Base-by-base conservation (phyloP, 2,888 invertebrate genomes). In the Belgica antarctica region DNA sequence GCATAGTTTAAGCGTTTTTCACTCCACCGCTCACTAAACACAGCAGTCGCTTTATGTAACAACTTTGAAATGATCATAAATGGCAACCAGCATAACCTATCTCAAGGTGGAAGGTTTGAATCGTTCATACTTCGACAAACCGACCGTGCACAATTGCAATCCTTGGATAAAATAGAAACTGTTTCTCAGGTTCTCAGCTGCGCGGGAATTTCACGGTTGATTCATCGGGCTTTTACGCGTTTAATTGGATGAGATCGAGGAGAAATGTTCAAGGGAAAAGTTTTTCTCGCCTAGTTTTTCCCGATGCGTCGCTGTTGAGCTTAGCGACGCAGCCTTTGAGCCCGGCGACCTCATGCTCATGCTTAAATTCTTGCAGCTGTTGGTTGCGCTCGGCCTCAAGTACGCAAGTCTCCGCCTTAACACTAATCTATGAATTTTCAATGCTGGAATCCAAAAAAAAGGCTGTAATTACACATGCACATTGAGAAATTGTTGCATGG, bases 141-240 rank as follows among this genome's bases (percentile, higher is more conserved):
- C n/a, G n/a, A n/a, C n/a, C n/a, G 41, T 15, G 5, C 41, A 10
- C 3, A 41, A 41, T 41, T 15, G 41, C 41, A 15, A 41, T 41
- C 41, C 41, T 41, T 41, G 41, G 41, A 41, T n/a, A n/a, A n/a
- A n/a, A n/a, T n/a, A n/a, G n/a, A n/a, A n/a, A n/a, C n/a, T n/a
- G n/a, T n/a, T n/a, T n/a, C n/a, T n/a, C n/a, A n/a, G n/a, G n/a
- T 15, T 41, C 41, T 41, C 41, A 41, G 15, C 41, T 46, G 19
- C 36, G 10, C 25, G 61, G 24, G 63, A 63, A 63, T 63, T 63
- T 63, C 63, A 63, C 27, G 63, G 63, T n/a, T 63, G 17, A 41
- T n/a, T 62, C 28, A 62, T 12, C 31, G 28, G 17, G 12, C 31
- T 31, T 19, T 31, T 34, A 19, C 7, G 1, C 7, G 22, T 27